Evolutionary conservation across 2,888 invertebrate species (phyloP), one percentile per base, ranked within the genome.

Genomic region (Dysmachus trigonus): DNA sequence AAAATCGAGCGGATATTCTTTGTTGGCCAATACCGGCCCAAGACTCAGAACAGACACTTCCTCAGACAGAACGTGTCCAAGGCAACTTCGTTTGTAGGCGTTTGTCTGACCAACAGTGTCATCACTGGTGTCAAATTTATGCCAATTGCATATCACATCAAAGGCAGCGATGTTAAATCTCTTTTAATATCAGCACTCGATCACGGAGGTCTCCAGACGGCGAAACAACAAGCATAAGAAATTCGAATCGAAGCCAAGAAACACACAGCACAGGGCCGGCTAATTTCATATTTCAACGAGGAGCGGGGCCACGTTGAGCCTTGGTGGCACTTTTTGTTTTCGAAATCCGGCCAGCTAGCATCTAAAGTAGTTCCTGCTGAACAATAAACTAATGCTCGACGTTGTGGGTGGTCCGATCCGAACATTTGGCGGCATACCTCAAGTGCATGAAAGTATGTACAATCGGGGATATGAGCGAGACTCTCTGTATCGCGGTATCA

Each of bases 21-120:
- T 74, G 74, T 41, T 27, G 47, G 27, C 22, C 47, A 47, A 10
- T 13, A 35, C 15, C 73, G 35, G 73, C 35, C 41, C 33, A 85
- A 74, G 79, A 86, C 73, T 81, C 85, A 79, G 73, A 85, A 85
- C 85, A 85, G 85, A 62, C 73, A 86, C 86, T 86, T 86, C 86
- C 86, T 27, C 74, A 72, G 73, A 35, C 33, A 33, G 85, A 84
- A 86, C 85, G 85, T 86, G 86, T 73, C 7, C 62, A 2, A 27
- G 22, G 18, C 33, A n/a, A 7, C 4, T 41, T 38, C 35, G 76
- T 4, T n/a, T 76, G 51, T 79, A 51, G 51, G 31, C 79, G 79
- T 79, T 10, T 76, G 30, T 79, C 79, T 15, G 27, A 47, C 51
- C 47, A 79, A n/a, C 31, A 51, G 47, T 47, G 51, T 79, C 79